These are phyloP conservation scores for Calycopis cecrops DNA, from an alignment of 1,140 invertebrate genomes.

Conservation along the genomic window DNA sequence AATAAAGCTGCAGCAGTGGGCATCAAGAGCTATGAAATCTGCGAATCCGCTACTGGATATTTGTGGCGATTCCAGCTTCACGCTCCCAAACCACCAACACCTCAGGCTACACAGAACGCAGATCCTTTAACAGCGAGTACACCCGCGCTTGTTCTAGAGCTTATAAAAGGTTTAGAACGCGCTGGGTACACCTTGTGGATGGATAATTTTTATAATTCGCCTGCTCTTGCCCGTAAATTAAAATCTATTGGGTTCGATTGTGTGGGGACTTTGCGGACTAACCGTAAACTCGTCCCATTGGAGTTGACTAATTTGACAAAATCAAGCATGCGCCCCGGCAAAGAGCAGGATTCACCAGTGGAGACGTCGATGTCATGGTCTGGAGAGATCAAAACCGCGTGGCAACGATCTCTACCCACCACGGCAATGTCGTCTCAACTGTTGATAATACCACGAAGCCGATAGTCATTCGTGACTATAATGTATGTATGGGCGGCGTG, in stretches of 20 bases:
- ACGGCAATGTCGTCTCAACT: slow-evolving; percentile 14
- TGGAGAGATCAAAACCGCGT: slow-evolving; percentile 24
- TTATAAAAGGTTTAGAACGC: slow-evolving; percentile 13
- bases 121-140: background rate
- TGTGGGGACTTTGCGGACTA: slow-evolving; percentile 15
- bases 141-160: slow-evolving; percentile 2
- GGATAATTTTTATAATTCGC: slow-evolving; percentile 28
- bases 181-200: slow-evolving; percentile 22
- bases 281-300: slow-evolving; percentile 18
- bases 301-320: slow-evolving; percentile 16
- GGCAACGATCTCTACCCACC: slow-evolving; percentile 27
- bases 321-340: slow-evolving; percentile 9
- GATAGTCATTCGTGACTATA: background rate
- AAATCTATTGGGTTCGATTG: slow-evolving; percentile 14
- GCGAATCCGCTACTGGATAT: no score
- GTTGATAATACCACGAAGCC: slow-evolving; percentile 3
- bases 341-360: slow-evolving; percentile 15
- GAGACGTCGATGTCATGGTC: slow-evolving; percentile 24
- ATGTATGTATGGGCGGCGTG: no score
- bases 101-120: background rate
- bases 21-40: slow-evolving; percentile 33
- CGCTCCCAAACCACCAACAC: background rate
- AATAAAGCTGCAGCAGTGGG: slow-evolving; percentile 27
- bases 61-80: slow-evolving; percentile 31
- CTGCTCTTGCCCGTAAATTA: slow-evolving; percentile 14